A percentile compares a stretch with the other conserved stretches of the same genome.
phyloP scores from a whole-genome alignment of 2,888 invertebrate genomes.

The Diadromus collaris region DNA sequence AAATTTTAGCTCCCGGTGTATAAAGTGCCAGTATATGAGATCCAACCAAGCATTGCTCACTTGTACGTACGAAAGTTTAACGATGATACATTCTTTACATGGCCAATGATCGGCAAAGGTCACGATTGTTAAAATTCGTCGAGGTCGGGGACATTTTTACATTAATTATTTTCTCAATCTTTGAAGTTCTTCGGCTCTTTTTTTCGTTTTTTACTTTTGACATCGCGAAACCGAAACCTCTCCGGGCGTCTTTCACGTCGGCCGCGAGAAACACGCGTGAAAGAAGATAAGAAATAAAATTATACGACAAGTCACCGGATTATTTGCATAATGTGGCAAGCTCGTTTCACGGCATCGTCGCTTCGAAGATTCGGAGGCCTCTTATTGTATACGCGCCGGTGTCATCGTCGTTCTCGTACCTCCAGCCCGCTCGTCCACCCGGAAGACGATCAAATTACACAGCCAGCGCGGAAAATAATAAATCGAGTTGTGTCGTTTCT shows the following conservation, averaged over 20 bases:
- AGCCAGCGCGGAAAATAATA: conserved; percentile 50
- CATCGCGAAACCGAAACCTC: conserved; percentile 19
- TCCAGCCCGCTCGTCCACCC: conserved; percentile 18
- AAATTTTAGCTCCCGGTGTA: too few species aligned
- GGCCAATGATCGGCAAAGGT: too few species aligned
- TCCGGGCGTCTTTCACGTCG: conserved; percentile 6
- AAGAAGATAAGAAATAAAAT: conserved; percentile 53
- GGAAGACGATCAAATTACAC: conserved; percentile 52
- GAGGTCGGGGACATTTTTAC: too few species aligned
- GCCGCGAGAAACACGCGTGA: conserved; percentile 34
- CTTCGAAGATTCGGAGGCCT: conserved; percentile 37
- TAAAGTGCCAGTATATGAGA: too few species aligned
- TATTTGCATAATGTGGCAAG: conserved; percentile 56
- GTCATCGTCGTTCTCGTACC: conserved; percentile 12
- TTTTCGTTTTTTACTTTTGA: conserved; percentile 14
- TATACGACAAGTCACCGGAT: conserved; percentile 48
- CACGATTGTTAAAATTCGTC: too few species aligned
- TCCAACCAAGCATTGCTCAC: too few species aligned
- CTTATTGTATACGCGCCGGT: conserved; percentile 15
- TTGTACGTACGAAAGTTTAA: too few species aligned
- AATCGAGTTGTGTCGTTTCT: conserved; percentile 30
- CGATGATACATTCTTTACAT: too few species aligned
- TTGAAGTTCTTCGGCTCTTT: background rate
- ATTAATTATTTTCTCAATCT: conserved; percentile 1
- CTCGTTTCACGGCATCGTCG: conserved; percentile 35